These are phyloP conservation scores for Parotia lawesii DNA, from an alignment of 2,113 vertebrate species.

Conservation along the genomic window DNA sequence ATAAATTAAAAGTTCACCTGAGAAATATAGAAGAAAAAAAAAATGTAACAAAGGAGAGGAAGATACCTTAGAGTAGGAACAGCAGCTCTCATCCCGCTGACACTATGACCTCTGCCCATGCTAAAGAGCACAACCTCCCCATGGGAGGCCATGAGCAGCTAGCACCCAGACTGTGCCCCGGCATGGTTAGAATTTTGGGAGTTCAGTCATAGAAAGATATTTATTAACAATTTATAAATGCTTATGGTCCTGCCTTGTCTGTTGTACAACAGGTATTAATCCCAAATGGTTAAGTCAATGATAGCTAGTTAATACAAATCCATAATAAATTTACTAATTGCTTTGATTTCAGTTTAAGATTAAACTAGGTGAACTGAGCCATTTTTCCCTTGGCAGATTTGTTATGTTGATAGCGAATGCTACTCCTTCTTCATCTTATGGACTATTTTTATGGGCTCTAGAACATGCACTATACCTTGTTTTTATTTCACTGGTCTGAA, in stretches of 20 bases:
- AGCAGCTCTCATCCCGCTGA: not conserved
- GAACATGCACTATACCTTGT: not conserved
- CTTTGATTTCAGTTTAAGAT: not conserved
- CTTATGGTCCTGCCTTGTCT: not conserved
- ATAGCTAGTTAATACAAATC: not conserved
- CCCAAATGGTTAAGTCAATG: not conserved
- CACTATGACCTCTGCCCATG: not conserved
- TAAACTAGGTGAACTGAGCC: not conserved
- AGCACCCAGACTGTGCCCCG: too few relatives aligned
- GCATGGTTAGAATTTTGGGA: not conserved
- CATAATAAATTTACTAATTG: not conserved
- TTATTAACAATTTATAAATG: not conserved
- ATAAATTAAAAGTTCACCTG: not conserved
- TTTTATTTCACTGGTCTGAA: not conserved
- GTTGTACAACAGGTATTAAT: not conserved
- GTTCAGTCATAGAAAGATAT: not conserved
- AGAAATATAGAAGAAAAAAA: not conserved
- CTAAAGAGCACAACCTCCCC: not conserved
- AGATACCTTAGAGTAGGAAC: not conserved
- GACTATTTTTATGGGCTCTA: not conserved
- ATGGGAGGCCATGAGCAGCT: too few relatives aligned
- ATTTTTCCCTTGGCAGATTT: not conserved
- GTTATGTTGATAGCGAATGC: fast-evolving
- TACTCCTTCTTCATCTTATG: not conserved
- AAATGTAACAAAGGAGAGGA: not conserved